Base-by-base conservation (phyloP, 2,113 vertebrate species). In the Engraulis encrasicolus region DNA sequence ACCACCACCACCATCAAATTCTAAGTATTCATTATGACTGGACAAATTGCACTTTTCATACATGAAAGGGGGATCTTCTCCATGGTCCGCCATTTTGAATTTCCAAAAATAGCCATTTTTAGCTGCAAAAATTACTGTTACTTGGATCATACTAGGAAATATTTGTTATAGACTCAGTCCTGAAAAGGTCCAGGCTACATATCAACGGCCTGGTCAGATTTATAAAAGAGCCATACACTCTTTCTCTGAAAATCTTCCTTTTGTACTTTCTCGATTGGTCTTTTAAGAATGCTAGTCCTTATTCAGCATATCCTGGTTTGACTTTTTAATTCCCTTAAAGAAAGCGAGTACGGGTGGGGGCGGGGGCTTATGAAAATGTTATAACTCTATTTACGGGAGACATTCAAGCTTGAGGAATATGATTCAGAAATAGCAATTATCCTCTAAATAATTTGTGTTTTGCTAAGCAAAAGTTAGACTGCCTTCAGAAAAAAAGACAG, bases 371-470 rank as follows among this genome's bases (percentile, higher is more conserved):
- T 66, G 23, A 66, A 66, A 66, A 66, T 66, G 23, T 34, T 74
- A 74, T 74, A 27, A 15, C 15, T 11, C 27, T 34, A 74, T 74
- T 74, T 34, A 34, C 66, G 34, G 66, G 14, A 74, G 31, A 74
- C 66, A 74, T 74, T 74, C 66, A 74, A 74, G 66, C 27, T 27
- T 66, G 58, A n/a, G 11, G 14, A 27, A 23, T 66, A 27, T 31
- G 66, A 74, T 74, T 74, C 58, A 66, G 23, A 74, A 34, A 74
- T 74, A 74, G 27, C 27, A 74, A 74, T 74, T 74, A 74, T 74
- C 66, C 27, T 27, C 66, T 74, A 74, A 74, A 74, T 50, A 37
- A 37, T 80, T 77, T 74, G 31, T 74, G 17, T 74, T 74, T 74
- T 74, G 66, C 66, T 19, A 34, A 74, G 58, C 7, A 7, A 66